phyloP scores from a whole-genome alignment of 2,113 vertebrate genomes.

The Galeopterus variegatus region DNA sequence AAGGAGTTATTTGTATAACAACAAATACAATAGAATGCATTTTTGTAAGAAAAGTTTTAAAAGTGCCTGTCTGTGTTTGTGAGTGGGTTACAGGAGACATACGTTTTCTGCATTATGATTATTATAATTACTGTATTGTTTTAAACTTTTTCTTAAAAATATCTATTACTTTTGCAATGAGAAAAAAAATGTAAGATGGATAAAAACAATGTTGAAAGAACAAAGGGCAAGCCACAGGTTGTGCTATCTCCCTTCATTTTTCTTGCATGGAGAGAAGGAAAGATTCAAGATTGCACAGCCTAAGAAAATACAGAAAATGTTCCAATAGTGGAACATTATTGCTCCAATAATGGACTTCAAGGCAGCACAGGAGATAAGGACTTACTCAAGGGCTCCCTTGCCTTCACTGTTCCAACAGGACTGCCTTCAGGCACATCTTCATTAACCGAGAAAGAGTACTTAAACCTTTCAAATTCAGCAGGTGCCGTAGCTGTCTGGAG shows the following conservation, averaged over 20 bases:
- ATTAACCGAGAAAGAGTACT: conserved; percentile 91
- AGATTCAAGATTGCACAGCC: neutral
- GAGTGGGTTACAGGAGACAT: neutral
- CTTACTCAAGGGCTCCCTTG: conserved; percentile 91
- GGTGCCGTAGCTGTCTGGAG: conserved; percentile 89
- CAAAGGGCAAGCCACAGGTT: neutral
- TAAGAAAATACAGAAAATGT: neutral
- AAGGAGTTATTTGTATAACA: neutral
- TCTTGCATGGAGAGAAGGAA: neutral
- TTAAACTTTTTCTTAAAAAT: conserved; percentile 59
- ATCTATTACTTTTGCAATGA: neutral
- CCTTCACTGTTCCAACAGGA: conserved; percentile 91
- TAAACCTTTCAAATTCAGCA: conserved; percentile 92
- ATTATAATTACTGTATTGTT: neutral
- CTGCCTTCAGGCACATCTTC: conserved; percentile 92
- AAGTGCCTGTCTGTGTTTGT: neutral
- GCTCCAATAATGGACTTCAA: neutral
- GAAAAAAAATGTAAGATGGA: neutral
- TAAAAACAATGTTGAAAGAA: neutral
- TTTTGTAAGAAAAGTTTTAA: conserved; percentile 4
- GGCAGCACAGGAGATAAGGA: neutral
- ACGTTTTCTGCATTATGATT: neutral
- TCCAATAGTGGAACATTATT: neutral
- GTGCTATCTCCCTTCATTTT: neutral
- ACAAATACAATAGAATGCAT: neutral